Evolutionary conservation across 2,888 invertebrate species (phyloP).

Genomic region (Ptilodon capucinus): DNA sequence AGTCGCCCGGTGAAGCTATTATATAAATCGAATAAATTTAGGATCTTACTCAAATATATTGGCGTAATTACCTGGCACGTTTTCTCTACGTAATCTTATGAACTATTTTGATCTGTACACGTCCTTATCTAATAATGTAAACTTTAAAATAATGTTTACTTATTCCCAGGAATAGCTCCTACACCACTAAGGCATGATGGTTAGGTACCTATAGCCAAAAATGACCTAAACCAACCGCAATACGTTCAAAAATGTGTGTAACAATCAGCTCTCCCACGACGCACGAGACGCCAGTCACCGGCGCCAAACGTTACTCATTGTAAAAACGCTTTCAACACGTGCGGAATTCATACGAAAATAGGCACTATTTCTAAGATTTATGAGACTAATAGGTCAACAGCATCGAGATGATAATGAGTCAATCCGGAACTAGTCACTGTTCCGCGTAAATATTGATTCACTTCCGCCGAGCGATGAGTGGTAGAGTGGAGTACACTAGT

Average conservation of each 20-base stretch:
- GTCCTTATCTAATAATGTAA: too few species aligned
- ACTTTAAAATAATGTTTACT: too few species aligned
- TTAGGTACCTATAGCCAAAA: neutral
- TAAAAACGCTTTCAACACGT: slow-evolving; percentile 19
- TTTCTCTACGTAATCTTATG: too few species aligned
- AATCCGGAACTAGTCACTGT: slow-evolving; percentile 68
- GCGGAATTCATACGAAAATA: slow-evolving; percentile 28
- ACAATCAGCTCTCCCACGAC: slow-evolving; percentile 38
- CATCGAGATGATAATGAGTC: slow-evolving; percentile 38
- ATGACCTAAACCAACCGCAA: neutral
- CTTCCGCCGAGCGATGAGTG: slow-evolving; percentile 48
- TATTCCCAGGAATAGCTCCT: too few species aligned
- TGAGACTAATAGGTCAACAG: slow-evolving; percentile 25
- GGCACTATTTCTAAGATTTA: slow-evolving; percentile 30
- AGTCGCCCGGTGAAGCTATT: too few species aligned
- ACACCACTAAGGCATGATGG: too few species aligned
- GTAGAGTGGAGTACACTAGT: slow-evolving; percentile 23
- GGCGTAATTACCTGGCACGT: too few species aligned
- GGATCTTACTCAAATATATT: too few species aligned
- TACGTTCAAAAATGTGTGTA: neutral
- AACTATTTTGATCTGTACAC: too few species aligned
- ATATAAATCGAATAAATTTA: too few species aligned
- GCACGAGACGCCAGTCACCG: slow-evolving; percentile 9
- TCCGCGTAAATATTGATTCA: slow-evolving; percentile 72
- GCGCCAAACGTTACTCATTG: slow-evolving; percentile 27